These are phyloP conservation scores for Argynnis bischoffii DNA, from an alignment of 2,888 invertebrate species.

Conservation along the genomic window DNA sequence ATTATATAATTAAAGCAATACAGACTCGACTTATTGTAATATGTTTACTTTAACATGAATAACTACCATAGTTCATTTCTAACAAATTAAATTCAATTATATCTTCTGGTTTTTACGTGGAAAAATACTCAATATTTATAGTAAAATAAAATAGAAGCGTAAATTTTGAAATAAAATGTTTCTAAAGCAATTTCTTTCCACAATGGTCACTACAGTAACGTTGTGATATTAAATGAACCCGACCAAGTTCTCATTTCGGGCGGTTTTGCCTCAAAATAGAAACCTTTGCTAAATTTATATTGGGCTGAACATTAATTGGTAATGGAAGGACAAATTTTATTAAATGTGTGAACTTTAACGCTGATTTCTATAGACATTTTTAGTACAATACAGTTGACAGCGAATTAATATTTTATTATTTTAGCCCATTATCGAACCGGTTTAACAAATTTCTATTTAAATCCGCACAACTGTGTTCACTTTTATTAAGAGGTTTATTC, in stretches of 20 bases:
- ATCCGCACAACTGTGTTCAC: too few relatives aligned
- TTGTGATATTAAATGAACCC: constrained; percentile 18
- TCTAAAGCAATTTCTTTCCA: constrained; percentile 19
- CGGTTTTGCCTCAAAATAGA: background rate
- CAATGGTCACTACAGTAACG: constrained; percentile 11
- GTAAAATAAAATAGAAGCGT: constrained; percentile 11
- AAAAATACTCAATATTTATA: background rate
- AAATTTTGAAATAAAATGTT: background rate
- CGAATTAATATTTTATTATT: too few relatives aligned
- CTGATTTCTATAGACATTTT: background rate
- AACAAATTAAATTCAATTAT: too few relatives aligned
- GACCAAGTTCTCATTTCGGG: constrained; percentile 10
- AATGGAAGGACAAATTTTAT: background rate
- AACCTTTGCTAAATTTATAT: constrained; percentile 7
- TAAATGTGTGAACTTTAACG: background rate
- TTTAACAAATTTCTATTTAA: too few relatives aligned
- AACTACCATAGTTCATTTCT: too few relatives aligned
- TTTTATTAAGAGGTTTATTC: too few relatives aligned
- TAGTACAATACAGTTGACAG: too few relatives aligned
- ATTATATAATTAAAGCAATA: background rate
- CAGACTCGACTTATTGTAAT: background rate
- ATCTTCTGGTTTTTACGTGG: too few relatives aligned
- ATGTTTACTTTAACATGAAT: background rate
- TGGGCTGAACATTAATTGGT: background rate
- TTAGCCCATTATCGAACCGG: too few relatives aligned